Evolutionary conservation across 2,113 vertebrate species (phyloP).

Genomic region (human (Homo sapiens)): DNA sequence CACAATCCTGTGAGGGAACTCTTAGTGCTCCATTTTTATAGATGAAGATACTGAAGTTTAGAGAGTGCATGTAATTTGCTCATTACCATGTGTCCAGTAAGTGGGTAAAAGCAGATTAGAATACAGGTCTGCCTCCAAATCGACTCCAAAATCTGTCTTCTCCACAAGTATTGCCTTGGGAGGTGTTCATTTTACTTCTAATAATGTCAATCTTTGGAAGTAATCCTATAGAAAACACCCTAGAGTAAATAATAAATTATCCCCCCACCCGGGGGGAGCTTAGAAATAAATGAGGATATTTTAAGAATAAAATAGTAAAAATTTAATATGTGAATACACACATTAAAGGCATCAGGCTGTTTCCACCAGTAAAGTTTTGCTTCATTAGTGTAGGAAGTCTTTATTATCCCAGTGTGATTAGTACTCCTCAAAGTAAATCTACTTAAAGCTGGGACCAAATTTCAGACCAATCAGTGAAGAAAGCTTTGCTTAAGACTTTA

Average conservation of each 20-base stretch:
- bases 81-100: background rate
- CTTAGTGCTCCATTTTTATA: background rate
- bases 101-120: conserved; percentile 8
- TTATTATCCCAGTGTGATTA: background rate
- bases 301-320: conserved; percentile 43
- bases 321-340: background rate
- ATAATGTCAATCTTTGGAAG: conserved; percentile 8
- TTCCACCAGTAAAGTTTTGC: background rate
- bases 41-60: background rate
- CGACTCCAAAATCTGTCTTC: background rate
- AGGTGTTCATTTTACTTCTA: background rate
- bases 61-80: background rate
- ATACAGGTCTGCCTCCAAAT: background rate
- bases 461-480: conserved; percentile 5
- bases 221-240: background rate
- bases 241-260: background rate
- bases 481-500: background rate
- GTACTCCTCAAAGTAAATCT: conserved; percentile 4
- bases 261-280: background rate
- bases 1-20: background rate
- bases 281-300: background rate
- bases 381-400: background rate
- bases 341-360: background rate
- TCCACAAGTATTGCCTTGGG: background rate
- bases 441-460: conserved; percentile 42